Evolutionary conservation across 1,140 invertebrate genomes (phyloP), one percentile per base, ranked within the genome.

Genomic region (Polyergus mexicanus): DNA sequence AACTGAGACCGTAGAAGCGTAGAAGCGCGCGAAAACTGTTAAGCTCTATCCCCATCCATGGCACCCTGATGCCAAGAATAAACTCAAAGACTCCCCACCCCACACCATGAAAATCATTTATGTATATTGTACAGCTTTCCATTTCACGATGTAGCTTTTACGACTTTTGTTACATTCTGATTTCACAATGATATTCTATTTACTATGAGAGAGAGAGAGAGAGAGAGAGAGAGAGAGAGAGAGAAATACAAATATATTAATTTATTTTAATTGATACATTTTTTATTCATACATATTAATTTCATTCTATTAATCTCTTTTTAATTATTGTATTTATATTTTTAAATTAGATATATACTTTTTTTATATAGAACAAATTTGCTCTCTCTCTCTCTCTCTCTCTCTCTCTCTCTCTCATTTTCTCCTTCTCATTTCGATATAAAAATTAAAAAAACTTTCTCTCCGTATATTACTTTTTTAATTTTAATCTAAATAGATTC

Each of bases 11-110:
- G 63, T 44, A 58, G n/a, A n/a, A n/a, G n/a, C 88, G 80, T 89
- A 56, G 91, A 91, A 91, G 80, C 90, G 89, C 90, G 91, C 90
- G 91, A 92, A 94, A 93, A 87, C 90, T 91, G 84, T 90, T 86
- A 86, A 90, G 88, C 89, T 85, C 86, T 84, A 88, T 90, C 89
- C 86, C 89, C 90, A 86, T 90, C 86, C 89, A 80, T 86, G 88
- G 92, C 92, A 89, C 92, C 92, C 85, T 83, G 86, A 90, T 84
- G 93, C 93, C 92, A 85, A 93, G 93, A 95, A 95, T 95, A 95
- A 94, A 93, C 93, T 91, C 77, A 86, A 84, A 58, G 77, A 78
- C 74, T 32, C 91, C 90, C 91, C 92, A 87, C 92, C 89, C 92
- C 89, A 91, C 89, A 91, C 84, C 80, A 60, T 74, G 68, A 86